Evolutionary conservation across 2,888 invertebrate species (phyloP).

Genomic region (Lacanobia oleracea): DNA sequence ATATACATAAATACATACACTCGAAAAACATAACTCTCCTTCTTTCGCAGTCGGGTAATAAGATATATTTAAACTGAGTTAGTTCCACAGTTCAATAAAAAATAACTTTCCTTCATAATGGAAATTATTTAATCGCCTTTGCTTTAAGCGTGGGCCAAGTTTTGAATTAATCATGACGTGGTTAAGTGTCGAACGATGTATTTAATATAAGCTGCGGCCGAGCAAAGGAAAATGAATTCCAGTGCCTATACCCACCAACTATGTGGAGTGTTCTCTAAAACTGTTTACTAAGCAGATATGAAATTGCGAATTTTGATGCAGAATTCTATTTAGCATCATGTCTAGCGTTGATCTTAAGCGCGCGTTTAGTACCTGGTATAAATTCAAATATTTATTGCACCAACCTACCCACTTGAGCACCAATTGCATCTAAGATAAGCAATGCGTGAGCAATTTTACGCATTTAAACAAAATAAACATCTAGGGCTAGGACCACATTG

Average conservation of each 20-base stretch:
- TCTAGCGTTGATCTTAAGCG: not conserved
- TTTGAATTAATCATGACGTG: slow-evolving; percentile 71
- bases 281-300: slow-evolving; percentile 52
- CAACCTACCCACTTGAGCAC: not conserved
- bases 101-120: slow-evolving; percentile 51
- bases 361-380: slow-evolving; percentile 2
- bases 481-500: too few relatives aligned
- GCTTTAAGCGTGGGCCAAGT: slow-evolving; percentile 61
- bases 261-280: slow-evolving; percentile 48
- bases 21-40: too few relatives aligned
- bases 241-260: slow-evolving; percentile 22
- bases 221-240: slow-evolving; percentile 60
- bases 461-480: not conserved
- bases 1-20: too few relatives aligned
- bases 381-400: slow-evolving; percentile 5
- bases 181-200: slow-evolving; percentile 60
- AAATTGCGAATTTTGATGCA: slow-evolving; percentile 57
- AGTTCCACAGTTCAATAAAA: slow-evolving; percentile 9
- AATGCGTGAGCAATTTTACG: not conserved
- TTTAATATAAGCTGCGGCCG: slow-evolving; percentile 60
- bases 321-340: slow-evolving; percentile 33
- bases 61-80: not conserved
- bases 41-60: too few relatives aligned
- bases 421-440: not conserved
- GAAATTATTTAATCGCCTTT: slow-evolving; percentile 66